Base-by-base conservation (phyloP, 2,797 vertebrate species). In the Neosilurus mollespiculum region DNA sequence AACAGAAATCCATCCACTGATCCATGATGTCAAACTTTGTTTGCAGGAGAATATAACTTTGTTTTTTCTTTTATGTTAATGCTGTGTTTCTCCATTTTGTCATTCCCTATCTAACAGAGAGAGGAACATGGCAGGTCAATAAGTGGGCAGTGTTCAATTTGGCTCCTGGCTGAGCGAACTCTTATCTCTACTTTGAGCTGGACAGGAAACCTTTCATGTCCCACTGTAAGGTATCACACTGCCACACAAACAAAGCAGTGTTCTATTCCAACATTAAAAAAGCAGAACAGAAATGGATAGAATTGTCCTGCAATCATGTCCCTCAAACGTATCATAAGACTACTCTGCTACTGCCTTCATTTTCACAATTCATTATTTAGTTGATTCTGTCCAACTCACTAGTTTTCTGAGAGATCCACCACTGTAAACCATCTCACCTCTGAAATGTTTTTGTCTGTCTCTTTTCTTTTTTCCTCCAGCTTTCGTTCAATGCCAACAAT, bases 391-490 rank as follows among this genome's bases (percentile, higher is more conserved):
- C 53, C 34, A 43, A 11, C 18, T 58, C 18, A 20, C 61, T 51
- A 59, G 12, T 18, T n/a, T 34, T 71, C 61, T 58, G 26, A 49
- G 0, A 49, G 37, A 37, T 61, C n/a, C 7, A 11, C 64, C 16
- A 51, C 59, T 77, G 22, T 18, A 58, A 11, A 24, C 16, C 43
- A 11, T 59, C 82, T 79, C 94, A 98, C 98, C 96, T 99, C 98
- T 16, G 97, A 99, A 94, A 99, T 99, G 92, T 99, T 99, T 95
- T 98, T 99, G 94, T 99, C 98, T 0, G 96, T 98, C 93, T 99
- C 98, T 95, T 98, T 99, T 93, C 98, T 96, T 92, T 95, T 98
- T 93, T 99, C 96, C 91, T 99, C 97, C 81, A 99, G 93, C 90
- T 99, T 99, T 92, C 98, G 95, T 91, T 99, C 98, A 15, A 99